Conservation (phyloP, 2,113 vertebrate genomes). For the Glaucidium brasilianum region DNA sequence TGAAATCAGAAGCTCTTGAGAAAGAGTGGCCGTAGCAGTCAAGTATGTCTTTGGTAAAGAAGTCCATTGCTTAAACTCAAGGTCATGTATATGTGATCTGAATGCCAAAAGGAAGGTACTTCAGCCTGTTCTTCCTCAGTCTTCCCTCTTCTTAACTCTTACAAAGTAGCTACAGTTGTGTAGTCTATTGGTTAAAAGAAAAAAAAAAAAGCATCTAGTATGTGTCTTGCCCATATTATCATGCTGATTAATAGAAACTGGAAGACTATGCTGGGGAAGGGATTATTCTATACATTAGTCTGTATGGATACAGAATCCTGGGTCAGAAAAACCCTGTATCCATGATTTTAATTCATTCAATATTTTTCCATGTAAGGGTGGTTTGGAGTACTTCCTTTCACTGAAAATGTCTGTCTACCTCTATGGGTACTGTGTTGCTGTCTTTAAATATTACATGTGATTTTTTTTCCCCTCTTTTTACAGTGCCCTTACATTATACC, state of each 20-base stretch:
- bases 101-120: neutral
- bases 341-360: neutral
- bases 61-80: neutral
- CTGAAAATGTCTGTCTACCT: neutral
- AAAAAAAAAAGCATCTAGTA: neutral
- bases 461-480: neutral
- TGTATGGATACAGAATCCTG: neutral
- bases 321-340: neutral
- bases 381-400: neutral
- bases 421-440: neutral
- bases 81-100: neutral
- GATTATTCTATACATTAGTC: neutral
- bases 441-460: neutral
- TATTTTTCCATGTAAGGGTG: neutral
- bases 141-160: neutral
- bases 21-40: neutral
- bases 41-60: neutral
- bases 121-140: neutral
- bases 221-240: neutral
- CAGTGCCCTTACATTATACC: neutral
- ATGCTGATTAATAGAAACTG: neutral
- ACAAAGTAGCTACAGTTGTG: neutral
- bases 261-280: neutral
- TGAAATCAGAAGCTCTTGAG: neutral
- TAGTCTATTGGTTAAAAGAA: neutral